Percentiles rank a stretch among this genome's conserved stretches.
Conservation (phyloP, 2,888 invertebrate genomes). For the Yponomeuta evonymella region DNA sequence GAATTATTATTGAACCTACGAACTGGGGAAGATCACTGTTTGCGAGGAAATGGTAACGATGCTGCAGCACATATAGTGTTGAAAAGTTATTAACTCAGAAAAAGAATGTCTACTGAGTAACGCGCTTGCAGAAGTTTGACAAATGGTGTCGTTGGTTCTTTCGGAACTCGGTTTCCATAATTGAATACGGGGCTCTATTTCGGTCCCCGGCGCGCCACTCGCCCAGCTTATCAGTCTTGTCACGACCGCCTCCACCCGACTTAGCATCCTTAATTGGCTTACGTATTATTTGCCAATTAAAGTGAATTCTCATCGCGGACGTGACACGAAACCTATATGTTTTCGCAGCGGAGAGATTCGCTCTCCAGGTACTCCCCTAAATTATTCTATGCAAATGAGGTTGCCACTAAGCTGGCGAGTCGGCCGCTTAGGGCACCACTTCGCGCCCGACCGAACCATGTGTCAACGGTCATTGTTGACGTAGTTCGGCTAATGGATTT, state of each 20-base stretch:
- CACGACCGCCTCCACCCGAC: conserved; percentile 71
- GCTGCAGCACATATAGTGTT: background rate
- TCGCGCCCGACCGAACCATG: conserved; percentile 27
- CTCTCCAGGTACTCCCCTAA: conserved; percentile 38
- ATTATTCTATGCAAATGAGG: conserved; percentile 51
- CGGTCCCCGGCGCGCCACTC: conserved; percentile 19
- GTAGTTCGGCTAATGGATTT: conserved; percentile 34
- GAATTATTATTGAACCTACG: conserved; percentile 1
- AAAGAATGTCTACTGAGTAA: background rate
- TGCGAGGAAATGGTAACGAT: background rate
- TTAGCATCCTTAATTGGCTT: conserved; percentile 76
- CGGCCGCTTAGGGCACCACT: conserved; percentile 24
- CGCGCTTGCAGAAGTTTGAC: background rate
- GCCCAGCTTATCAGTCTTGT: conserved; percentile 44
- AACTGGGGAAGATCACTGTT: background rate
- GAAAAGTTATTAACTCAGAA: background rate
- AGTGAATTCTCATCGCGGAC: conserved; percentile 73
- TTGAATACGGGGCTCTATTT: conserved; percentile 61
- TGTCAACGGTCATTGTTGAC: conserved; percentile 35
- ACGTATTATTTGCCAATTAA: conserved; percentile 77
- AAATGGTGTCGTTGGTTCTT: conserved; percentile 46
- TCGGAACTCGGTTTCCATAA: conserved; percentile 68
- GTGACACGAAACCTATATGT: conserved; percentile 70
- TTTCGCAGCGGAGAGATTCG: conserved; percentile 47
- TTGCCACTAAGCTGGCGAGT: conserved; percentile 28